Base-by-base conservation (phyloP, 2,797 vertebrate species). In the Girardinus metallicus region DNA sequence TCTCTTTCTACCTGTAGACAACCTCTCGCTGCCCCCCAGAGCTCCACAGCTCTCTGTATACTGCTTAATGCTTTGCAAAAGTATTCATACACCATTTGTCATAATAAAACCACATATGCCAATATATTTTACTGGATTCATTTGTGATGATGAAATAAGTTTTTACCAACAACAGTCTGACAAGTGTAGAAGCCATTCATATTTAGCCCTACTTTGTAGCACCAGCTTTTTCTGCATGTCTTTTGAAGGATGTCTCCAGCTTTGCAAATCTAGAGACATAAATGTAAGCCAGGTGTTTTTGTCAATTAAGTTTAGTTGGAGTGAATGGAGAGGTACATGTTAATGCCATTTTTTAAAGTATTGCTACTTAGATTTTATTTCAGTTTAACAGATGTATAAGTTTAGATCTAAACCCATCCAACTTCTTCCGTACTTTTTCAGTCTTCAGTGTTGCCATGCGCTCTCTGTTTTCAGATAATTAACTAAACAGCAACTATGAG, bases 1-100 rank as follows among this genome's bases (percentile, higher is more conserved):
- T 79, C 89, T 79, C 84, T 46, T 62, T 66, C 71, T 85, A 79
- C 84, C 82, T 83, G 85, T 80, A 82, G 83, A 87, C 81, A 73
- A 86, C 85, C 82, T 77, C 81, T 80, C 47, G 73, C 75, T 86
- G 84, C 87, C 80, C 80, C 78, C 80, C 83, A 71, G 79, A 87
- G 85, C 83, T 76, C 77, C 75, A 70, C 78, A 81, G 72, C 9
- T 88, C 76, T 76, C 64, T 51, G 80, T 11, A 29, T 84, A 68
- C 31, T 80, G 55, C n/a, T 29, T 13, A 57, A 13, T 57, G 10
- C 10, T 29, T 57, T 29, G 55, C n/a, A 29, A 15, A 57, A 29
- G 55, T 29, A 57, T 57, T 29, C n/a, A 57, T 29, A 5, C 55
- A 57, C 26, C 55, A 12, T 57, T 29, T 57, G n/a, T 29, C 26